Base-by-base conservation (phyloP, 30 jellyfish, hydroid and myxozoan genomes). In the Aurelia sp. region DNA sequence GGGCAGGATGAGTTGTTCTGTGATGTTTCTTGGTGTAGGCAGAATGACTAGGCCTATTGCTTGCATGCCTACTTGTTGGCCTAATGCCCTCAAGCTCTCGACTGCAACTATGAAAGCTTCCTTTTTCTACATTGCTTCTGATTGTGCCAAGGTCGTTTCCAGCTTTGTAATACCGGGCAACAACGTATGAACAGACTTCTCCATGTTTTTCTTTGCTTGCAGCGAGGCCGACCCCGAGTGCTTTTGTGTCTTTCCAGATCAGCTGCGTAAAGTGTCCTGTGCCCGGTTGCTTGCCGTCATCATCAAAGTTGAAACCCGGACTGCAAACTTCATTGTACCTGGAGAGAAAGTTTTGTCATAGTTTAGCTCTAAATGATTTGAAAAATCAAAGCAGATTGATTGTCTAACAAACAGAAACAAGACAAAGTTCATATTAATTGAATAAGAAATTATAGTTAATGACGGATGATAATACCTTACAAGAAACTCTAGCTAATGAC, bases 251-350 rank as follows among this genome's bases (percentile, higher is more conserved):
- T 64, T 78, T 89, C 99, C 99, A 94, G 20, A 94, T 86, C 37
- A 94, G 64, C 83, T 94, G 99, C 31, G 99, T 89, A 81, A 94
- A 94, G 80, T 94, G 97, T 20, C 99, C 97, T 0, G 97, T 94
- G 13, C 99, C 99, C 7, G 93, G 64, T 79, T 89, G 99, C 74
- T 84, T 94, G 8, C 85, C 92, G n/a, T 79, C 87, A 33, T 79
- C 69, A 7, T 75, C 67, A 51, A 94, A 94, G 62, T 71, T 86
- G 81, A 74, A 94, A n/a, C 99, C 99, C 13, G 99, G 99, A 37
- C 76, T 44, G 76, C 99, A 94, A 17, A 94, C 94, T 75, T 94
- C 99, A 40, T 86, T 71, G 74, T 94, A 94, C 99, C 99, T 94
- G 63, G 63, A 44, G 53, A 68, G 17, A 52, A 62, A 86, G 30